Base-by-base conservation (phyloP, 2,797 vertebrate genomes). In the Tachyglossus aculeatus region DNA sequence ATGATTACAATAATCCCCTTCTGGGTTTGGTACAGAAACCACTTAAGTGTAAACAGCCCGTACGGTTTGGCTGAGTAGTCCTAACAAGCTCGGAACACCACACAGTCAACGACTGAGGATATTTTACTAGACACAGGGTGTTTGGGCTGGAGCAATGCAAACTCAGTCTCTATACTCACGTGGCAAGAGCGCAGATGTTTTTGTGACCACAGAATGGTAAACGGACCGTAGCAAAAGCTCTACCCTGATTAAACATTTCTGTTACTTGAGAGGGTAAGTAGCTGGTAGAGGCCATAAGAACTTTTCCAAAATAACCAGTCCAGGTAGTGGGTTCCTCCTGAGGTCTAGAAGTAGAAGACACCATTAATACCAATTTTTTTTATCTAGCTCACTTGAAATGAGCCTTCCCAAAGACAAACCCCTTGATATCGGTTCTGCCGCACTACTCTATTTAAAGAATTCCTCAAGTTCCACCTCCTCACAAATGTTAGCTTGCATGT, bases 161-260 rank as follows among this genome's bases (percentile, higher is more conserved):
- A 22, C 5, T 36, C 32, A 0, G 0, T 2, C 10, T 2, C 32
- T 36, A 4, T 51, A 93, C 96, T 98, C 88, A 99, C 98, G 96
- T 94, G 84, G 97, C 95, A 72, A 99, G 93, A 0, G 97, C 93
- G 57, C 97, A 99, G 93, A 99, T 98, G 90, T 99, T 99, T 90
- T 98, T 99, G 87, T 99, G 96, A 59, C 97, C 97, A 1, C 96
- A 99, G 93, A 99, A 99, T 0, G 98, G 97, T 90, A 99, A 93
- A 52, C 98, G 94, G 34, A 99, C 97, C 0, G 97, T 99, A 56
- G 98, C 98, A 29, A 99, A 99, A 73, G 98, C 98, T 86, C 98
- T 92, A 3, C 97, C 98, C 90, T 99, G 98, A 74, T 96, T 98
- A 91, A 99, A 98, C 98, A 99, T 99, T 83, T 99, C 98, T 0